A percentile compares a stretch with the other conserved stretches of the same genome.
Evolutionary conservation across 2,888 invertebrate genomes (phyloP).

Genomic region (Pollenia griseotomentosa): DNA sequence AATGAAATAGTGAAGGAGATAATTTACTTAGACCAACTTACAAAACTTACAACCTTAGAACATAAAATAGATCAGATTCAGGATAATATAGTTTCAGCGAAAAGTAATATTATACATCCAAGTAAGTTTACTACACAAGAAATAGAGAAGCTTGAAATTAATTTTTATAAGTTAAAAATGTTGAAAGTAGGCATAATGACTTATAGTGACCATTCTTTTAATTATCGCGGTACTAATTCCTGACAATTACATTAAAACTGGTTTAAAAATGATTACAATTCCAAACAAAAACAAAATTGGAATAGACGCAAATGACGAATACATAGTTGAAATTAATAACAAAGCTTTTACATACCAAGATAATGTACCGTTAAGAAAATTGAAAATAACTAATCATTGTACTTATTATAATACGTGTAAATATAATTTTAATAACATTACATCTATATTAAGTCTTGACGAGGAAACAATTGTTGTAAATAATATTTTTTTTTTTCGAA

Average conservation of each 20-base stretch:
- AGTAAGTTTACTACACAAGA: constrained; percentile 9
- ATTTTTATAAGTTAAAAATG: constrained; percentile 19
- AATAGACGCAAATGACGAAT: too few species aligned
- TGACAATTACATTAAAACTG: background rate
- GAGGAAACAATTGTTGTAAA: constrained; percentile 8
- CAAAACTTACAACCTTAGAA: too few species aligned
- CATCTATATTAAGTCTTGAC: background rate
- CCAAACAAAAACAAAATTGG: too few species aligned
- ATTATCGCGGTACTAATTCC: constrained; percentile 4
- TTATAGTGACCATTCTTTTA: background rate
- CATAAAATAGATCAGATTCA: too few species aligned
- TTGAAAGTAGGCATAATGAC: background rate
- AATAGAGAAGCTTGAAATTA: constrained; percentile 5
- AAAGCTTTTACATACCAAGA: too few species aligned
- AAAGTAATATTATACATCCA: constrained; percentile 7
- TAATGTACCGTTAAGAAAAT: too few species aligned
- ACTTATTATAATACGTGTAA: too few species aligned
- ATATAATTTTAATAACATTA: background rate
- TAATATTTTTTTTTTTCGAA: background rate
- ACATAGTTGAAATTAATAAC: too few species aligned
- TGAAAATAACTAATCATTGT: too few species aligned
- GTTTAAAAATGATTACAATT: background rate
- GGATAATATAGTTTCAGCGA: too few species aligned
- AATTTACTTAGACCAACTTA: too few species aligned
- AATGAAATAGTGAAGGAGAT: too few species aligned